phyloP scores from a whole-genome alignment of 2,797 vertebrate species.

The Paedocypris micromegethes region DNA sequence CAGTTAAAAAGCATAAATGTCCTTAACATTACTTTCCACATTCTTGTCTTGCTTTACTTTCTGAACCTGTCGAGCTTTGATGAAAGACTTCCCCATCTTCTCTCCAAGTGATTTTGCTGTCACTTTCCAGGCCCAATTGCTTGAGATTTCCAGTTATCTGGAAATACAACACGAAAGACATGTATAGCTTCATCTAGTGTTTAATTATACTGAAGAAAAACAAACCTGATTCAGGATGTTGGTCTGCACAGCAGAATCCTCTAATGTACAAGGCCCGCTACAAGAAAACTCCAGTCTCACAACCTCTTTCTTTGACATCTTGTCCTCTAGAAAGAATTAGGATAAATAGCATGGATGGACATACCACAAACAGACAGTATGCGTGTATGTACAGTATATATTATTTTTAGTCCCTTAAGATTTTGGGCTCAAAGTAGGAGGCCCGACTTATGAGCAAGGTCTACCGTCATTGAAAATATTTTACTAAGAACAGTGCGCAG shows the following conservation, averaged over 20 bases:
- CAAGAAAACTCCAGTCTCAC: conserved; percentile 3
- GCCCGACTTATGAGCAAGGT: too few species aligned
- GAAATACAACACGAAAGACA: background rate
- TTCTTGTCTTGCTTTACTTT: too few species aligned
- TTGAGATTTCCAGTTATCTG: background rate
- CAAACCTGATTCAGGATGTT: conserved; percentile 2
- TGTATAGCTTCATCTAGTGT: too few species aligned
- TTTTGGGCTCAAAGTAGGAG: too few species aligned
- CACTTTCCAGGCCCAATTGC: background rate
- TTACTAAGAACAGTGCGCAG: background rate
- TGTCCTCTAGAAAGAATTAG: background rate
- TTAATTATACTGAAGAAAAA: background rate
- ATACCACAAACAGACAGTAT: too few species aligned
- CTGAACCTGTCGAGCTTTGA: background rate
- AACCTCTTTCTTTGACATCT: background rate
- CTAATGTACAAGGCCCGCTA: background rate
- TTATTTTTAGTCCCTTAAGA: too few species aligned
- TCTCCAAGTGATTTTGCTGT: background rate
- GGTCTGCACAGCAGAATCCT: conserved; percentile 4
- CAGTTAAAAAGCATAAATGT: too few species aligned
- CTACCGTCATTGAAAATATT: background rate
- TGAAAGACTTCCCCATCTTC: conserved; percentile 2
- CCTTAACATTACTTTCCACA: too few species aligned
- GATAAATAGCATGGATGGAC: too few species aligned
- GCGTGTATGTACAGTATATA: too few species aligned